Base-by-base conservation (phyloP, 2,888 invertebrate genomes). In the Flabesymbios commensalis region DNA sequence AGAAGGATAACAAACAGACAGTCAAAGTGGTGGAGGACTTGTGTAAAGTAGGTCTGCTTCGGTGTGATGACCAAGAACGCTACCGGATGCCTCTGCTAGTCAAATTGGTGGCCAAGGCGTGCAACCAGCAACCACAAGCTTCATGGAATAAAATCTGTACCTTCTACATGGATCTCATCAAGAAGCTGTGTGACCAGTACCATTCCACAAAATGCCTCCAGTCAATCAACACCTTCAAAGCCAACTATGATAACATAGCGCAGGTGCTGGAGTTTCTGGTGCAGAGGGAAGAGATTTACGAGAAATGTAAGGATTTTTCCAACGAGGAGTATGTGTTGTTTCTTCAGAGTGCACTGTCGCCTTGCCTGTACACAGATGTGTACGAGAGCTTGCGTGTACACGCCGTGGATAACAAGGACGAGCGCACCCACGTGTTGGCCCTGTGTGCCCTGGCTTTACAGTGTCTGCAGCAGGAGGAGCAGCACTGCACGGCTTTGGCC, bases 371-470 rank as follows among this genome's bases (percentile, higher is more conserved):
- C 41, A 32, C 22, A 17, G 31, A 28, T 10, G n/a, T 64, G 14
- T 64, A 57, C 45, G 57, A 62, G 47, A 45, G 31, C 28, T 19
- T 64, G 14, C 48, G 28, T 2, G 51, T 48, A 19, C 42, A 63
- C n/a, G 56, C 61, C 2, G 56, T 29, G 2, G 45, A 55, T 17
- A 22, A 36, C 3, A 42, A 26, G 2, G 64, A 64, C 26, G 28
- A 17, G 14, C 4, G 19, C n/a, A 43, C 19, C 24, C 32, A 55
- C 28, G 31, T 39, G 14, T 45, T 52, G 14, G 54, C 65, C 10
- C 42, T 65, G n/a, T 58, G 59, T 48, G 60, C 61, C 48, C 47
- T 63, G 26, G 48, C 65, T 4, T 65, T 57, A 45, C 36, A 57
- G 19, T 26, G 31, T 24, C n/a, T 58, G 19, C 4, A 24, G 2